These are phyloP conservation scores for Champsocephalus gunnari DNA, from an alignment of 2,797 vertebrate genomes.

Conservation along the genomic window DNA sequence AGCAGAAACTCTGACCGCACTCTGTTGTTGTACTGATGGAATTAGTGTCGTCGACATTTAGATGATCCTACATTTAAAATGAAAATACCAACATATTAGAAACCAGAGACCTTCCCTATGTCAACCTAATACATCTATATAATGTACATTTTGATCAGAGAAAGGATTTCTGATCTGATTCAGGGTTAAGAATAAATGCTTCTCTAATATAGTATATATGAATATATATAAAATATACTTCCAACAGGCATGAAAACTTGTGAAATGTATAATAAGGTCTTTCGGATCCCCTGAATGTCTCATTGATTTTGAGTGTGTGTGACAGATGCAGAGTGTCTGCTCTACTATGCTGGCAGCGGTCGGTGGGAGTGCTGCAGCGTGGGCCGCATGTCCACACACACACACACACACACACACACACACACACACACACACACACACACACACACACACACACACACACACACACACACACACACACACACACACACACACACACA, in stretches of 20 bases:
- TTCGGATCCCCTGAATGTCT: not conserved
- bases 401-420: constrained; percentile 1
- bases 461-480: too few species aligned
- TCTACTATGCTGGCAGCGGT: constrained; percentile 26
- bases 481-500: too few species aligned
- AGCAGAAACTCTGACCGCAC: too few species aligned
- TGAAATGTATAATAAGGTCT: not conserved
- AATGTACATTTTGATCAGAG: too few species aligned
- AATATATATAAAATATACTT: not conserved
- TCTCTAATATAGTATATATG: not conserved
- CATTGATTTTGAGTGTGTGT: constrained; percentile 25
- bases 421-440: too few species aligned
- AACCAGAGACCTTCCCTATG: not conserved
- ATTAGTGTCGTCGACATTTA: not conserved
- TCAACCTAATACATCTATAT: not conserved
- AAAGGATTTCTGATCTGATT: too few species aligned
- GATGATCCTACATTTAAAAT: not conserved
- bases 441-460: too few species aligned
- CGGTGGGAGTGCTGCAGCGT: constrained; percentile 34
- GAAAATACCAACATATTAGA: not conserved
- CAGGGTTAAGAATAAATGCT: not conserved
- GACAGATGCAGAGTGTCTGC: constrained; percentile 30
- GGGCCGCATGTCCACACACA: constrained; percentile 35
- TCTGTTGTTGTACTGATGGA: not conserved
- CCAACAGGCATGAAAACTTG: not conserved